Evolutionary conservation across 2,113 vertebrate genomes (phyloP), one percentile per base, ranked within the genome.

Genomic region (Larimichthys polyactis): DNA sequence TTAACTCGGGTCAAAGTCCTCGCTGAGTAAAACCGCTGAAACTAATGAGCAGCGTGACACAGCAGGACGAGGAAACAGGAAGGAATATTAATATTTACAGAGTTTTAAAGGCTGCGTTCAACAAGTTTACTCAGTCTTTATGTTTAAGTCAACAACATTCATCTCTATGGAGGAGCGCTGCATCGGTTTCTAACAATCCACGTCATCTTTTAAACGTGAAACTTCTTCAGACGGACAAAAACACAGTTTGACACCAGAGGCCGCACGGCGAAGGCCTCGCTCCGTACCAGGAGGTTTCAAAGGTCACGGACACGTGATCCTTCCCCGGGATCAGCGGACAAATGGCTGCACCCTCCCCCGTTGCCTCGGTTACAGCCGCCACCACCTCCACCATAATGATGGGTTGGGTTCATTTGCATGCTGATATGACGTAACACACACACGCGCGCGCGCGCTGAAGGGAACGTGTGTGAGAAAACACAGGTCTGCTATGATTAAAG

Each of bases 1-100:
- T 89, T 82, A 90, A 86, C 82, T 67, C 16, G 22, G 89, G 87
- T 86, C 86, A 90, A 86, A 78, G 87, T 92, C 87, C 85, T 57
- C 27, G 27, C 29, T 27, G 58, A 65, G 43, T 11, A 67, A 55
- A 57, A 49, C 85, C 55, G 49, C 82, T 55, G 57, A 80, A 55
- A 68, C 32, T 73, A 82, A 78, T 66, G 76, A 81, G 67, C 66
- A 63, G 15, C 27, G 78, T 66, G 82, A 69, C 75, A n/a, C 63
- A 75, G 14, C 60, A 2, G 63, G 43, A 22, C 11, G 1, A 70
- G 69, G 49, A 43, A 29, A 72, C 16, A 70, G 44, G 51, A 43
- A 44, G 32, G 49, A 68, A 48, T 3, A 59, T 22, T 36, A 36
- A 36, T 36, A 36, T 36, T 36, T 36, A 8, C 36, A 8, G 36